A percentile compares a stretch with the other conserved stretches of the same genome.
phyloP scores from a whole-genome alignment of 2,888 invertebrate genomes.

The Aspidiotus rigidus region DNA sequence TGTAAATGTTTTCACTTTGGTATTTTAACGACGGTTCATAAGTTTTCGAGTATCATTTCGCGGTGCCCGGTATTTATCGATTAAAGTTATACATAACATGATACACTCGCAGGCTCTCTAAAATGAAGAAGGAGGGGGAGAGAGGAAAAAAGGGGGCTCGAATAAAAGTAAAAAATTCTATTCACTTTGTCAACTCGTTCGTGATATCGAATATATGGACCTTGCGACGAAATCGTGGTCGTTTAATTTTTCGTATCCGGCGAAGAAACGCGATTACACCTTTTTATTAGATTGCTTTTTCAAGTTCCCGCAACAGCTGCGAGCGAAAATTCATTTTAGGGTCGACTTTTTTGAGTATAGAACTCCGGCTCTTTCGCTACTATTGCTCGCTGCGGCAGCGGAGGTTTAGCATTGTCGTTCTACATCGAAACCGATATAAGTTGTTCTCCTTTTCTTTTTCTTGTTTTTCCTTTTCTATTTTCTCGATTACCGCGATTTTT shows the following conservation, averaged over 20 bases:
- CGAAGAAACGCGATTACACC: slow-evolving; percentile 4
- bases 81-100: background rate
- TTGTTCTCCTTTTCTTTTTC: too few species aligned
- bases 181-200: slow-evolving; percentile 2
- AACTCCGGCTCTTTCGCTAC: too few species aligned
- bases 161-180: background rate
- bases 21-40: slow-evolving; percentile 1
- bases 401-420: too few species aligned
- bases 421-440: too few species aligned
- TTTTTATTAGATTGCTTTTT: slow-evolving; percentile 4
- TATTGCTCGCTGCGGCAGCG: too few species aligned
- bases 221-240: background rate
- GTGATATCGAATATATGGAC: slow-evolving; percentile 2
- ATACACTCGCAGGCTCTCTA: too few species aligned
- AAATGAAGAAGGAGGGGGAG: too few species aligned
- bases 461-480: too few species aligned
- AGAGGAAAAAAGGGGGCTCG: too few species aligned
- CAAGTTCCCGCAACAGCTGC: slow-evolving; percentile 2
- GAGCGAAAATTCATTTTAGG: background rate
- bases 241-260: slow-evolving; percentile 4
- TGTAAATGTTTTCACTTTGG: slow-evolving; percentile 1
- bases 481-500: too few species aligned
- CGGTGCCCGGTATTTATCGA: slow-evolving; percentile 1
- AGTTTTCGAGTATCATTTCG: slow-evolving; percentile 4
- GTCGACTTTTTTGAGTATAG: background rate